Evolutionary conservation across 2,113 vertebrate species (phyloP), one percentile per base, ranked within the genome.

Genomic region (Spea bombifrons): DNA sequence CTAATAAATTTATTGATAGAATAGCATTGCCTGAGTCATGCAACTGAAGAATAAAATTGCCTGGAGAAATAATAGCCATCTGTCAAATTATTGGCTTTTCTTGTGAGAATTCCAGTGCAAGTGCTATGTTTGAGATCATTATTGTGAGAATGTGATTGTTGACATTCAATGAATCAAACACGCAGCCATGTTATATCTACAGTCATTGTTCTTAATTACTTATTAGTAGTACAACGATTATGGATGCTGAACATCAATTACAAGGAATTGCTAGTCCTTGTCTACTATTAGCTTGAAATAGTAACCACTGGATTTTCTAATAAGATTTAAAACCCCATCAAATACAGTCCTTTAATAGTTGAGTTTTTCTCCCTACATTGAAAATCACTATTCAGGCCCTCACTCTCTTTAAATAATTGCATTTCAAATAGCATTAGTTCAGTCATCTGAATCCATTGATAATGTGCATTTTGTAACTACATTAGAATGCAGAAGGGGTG

Each of bases 1-100:
- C 5, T 57, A 79, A 73, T 73, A 79, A 67, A 73, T 53, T 73
- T 73, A 79, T 59, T 66, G 70, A 79, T 79, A 66, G 49, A 47
- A 46, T 55, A 63, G 50, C 70, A 73, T 66, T 66, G 53, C 49
- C 63, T 73, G 44, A 73, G 52, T 79, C 47, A 67, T 73, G 49
- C 77, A 70, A 57, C 70, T 46, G 66, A 71, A 45, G 59, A 59
- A 73, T 30, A 67, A 79, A 46, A 79, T 73, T 73, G 77, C 77
- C 63, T 73, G 61, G 17, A 79, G 70, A 43, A 16, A 66, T 67
- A 73, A 79, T 79, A 66, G 77, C 55, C 70, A 73, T 79, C 59
- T 64, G 13, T 73, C 70, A 79, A 44, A 67, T 55, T 57, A 59
- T 79, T 73, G 57, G 65, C 69, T 71, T 79, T 65, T 73, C 70